Evolutionary conservation across 1,140 invertebrate species (phyloP).

Genomic region (Magallana angulata): DNA sequence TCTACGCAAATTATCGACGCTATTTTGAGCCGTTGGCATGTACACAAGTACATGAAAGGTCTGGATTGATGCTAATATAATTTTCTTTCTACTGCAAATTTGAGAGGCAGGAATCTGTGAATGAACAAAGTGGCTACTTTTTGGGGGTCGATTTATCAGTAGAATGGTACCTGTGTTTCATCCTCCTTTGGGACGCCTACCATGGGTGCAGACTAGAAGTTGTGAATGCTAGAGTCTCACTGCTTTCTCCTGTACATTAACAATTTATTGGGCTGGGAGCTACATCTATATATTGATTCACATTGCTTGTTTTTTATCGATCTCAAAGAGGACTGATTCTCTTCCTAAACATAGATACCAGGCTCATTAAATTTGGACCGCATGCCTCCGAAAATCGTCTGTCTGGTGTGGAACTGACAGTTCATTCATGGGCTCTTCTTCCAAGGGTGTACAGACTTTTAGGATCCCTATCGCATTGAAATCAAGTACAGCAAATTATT

Average conservation of each 20-base stretch:
- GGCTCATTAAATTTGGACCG: constrained; percentile 9
- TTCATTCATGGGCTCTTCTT: no score
- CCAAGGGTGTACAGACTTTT: no score
- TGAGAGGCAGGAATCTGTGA: no score
- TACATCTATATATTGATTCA: constrained; percentile 35
- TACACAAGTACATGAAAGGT: no score
- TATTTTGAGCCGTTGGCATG: no score
- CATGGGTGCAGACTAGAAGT: not conserved
- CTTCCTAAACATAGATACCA: constrained; percentile 11
- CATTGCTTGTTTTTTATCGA: constrained; percentile 32
- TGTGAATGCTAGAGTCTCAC: not conserved
- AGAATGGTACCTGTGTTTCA: not conserved
- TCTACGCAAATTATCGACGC: not conserved
- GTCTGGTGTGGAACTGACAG: not conserved
- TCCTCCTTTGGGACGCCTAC: not conserved
- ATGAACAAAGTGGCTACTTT: no score
- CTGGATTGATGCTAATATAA: no score
- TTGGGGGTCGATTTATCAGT: no score
- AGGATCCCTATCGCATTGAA: not conserved
- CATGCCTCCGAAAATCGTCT: not conserved
- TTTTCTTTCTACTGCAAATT: no score
- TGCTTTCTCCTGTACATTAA: constrained; percentile 15
- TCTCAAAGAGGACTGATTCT: not conserved
- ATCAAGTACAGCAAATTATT: not conserved
- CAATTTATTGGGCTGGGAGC: constrained; percentile 29